Base-by-base conservation (phyloP, 2,888 invertebrate species). In the Hybos culiciformis region DNA sequence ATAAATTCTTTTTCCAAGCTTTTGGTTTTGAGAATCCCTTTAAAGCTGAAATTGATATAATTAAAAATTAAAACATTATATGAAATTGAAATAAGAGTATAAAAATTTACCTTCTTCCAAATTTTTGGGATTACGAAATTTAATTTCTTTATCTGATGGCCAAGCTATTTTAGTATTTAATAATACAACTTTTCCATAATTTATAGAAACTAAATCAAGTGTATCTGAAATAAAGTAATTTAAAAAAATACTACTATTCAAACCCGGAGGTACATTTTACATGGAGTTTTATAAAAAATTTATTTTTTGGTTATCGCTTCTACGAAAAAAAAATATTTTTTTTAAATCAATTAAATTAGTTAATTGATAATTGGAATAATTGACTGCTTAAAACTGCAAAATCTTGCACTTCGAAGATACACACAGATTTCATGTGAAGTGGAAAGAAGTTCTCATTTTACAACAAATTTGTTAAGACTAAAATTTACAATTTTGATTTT, bases 111-210 rank as follows among this genome's bases (percentile, higher is more conserved):
- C 54, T 26, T 55, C 49, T 19, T 50, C 48, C 39, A 76, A 54
- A 40, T 55, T 50, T 15, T 53, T 60, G 0, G 97, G 96, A 69
- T 98, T 98, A 43, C 75, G 74, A 66, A 97, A 99, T 67, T 98
- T 98, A 23, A 87, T 85, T 29, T 80, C 71, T 59, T 85, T 91
- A 64, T 99, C 98, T 0, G 97, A 93, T 1, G 79, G 80, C 98
- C 98, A 98, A 3, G 97, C 93, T 53, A 98, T 97, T n/a, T 88
- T 93, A 1, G 83, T 88, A 42, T 74, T 74, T 11, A 83, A 56
- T 15, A 91, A 68, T 0, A 77, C 75, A 3, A 90, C 83, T 6
- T 49, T 14, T 1, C 45, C 46, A 2, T 59, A 50, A 1, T 51
- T 49, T 23, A 52, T 59, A 2, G 57, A 66, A 29, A 47, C 51